phyloP scores from a whole-genome alignment of 2,888 invertebrate genomes.

The Tetheella fluctuosa region DNA sequence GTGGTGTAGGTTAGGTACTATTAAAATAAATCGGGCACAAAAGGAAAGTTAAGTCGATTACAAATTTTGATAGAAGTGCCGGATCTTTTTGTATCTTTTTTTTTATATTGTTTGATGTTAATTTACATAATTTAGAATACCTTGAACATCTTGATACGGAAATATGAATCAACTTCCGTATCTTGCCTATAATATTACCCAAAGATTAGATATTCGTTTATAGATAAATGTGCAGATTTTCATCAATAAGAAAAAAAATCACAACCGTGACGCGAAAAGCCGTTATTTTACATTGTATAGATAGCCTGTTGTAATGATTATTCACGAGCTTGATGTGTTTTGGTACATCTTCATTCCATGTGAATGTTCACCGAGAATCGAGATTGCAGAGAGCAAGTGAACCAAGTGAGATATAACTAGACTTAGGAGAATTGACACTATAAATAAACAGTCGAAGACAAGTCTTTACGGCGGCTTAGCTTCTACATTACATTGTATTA shows the following conservation, averaged over 20 bases:
- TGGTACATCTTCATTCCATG: constrained; percentile 31
- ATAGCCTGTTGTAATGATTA: constrained; percentile 34
- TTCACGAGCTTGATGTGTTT: constrained; percentile 36
- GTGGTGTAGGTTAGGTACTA: no score
- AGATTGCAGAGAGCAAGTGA: constrained; percentile 1
- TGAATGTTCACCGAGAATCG: constrained; percentile 12
- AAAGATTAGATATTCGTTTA: neutral
- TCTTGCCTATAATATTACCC: neutral
- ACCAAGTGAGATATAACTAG: neutral
- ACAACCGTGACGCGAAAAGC: constrained; percentile 33
- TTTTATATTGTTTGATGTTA: neutral
- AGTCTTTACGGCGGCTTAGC: neutral
- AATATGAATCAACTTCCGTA: neutral
- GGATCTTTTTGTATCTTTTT: neutral
- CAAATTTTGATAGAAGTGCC: no score
- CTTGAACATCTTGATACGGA: constrained; percentile 5
- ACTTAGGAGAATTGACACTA: constrained; percentile 4
- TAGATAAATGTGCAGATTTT: constrained; percentile 21
- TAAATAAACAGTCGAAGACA: no score
- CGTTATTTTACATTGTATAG: constrained; percentile 33
- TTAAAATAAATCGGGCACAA: neutral
- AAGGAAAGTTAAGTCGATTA: neutral
- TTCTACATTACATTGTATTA: neutral
- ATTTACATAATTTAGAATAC: neutral
- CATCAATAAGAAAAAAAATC: constrained; percentile 34